phyloP scores from a whole-genome alignment of 2,888 invertebrate genomes.

The Drosophila austrosaltans region DNA sequence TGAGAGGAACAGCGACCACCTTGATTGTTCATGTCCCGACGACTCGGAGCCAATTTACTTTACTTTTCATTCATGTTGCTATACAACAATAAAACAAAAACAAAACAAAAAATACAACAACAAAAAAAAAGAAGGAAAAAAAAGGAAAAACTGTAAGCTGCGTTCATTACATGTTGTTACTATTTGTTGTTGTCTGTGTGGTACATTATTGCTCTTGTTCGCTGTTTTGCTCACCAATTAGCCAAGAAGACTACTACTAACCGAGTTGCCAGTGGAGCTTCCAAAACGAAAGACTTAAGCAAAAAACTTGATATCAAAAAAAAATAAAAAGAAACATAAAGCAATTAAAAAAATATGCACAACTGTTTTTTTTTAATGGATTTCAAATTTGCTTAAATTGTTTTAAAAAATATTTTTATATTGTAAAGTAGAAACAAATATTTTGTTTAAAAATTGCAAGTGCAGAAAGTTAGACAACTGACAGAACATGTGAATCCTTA shows the following conservation, averaged over 20 bases:
- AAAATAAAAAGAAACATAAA: neutral
- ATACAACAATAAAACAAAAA: slow-evolving; percentile 29
- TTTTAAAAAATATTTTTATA: no score
- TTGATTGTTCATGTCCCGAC: slow-evolving; percentile 63
- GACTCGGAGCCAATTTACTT: slow-evolving; percentile 71
- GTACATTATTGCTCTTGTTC: slow-evolving; percentile 76
- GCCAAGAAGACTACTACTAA: slow-evolving; percentile 36
- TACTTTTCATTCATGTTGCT: slow-evolving; percentile 62
- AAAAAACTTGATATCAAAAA: slow-evolving; percentile 29
- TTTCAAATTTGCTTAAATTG: neutral
- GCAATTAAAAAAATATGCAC: neutral
- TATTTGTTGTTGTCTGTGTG: slow-evolving; percentile 70
- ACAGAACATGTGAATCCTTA: neutral
- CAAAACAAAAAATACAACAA: slow-evolving; percentile 4
- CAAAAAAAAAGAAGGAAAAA: slow-evolving; percentile 6
- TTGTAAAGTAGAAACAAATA: no score
- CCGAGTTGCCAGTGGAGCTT: slow-evolving; percentile 12
- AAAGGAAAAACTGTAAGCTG: slow-evolving; percentile 61
- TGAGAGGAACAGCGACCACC: slow-evolving; percentile 51
- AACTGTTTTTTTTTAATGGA: neutral
- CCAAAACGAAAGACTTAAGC: slow-evolving; percentile 48
- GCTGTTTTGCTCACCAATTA: slow-evolving; percentile 77
- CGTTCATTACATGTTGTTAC: slow-evolving; percentile 77
- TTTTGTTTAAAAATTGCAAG: no score
- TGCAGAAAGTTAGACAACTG: neutral